These are phyloP conservation scores for Lordiphosa collinella DNA, from an alignment of 1,140 invertebrate genomes.

Conservation along the genomic window DNA sequence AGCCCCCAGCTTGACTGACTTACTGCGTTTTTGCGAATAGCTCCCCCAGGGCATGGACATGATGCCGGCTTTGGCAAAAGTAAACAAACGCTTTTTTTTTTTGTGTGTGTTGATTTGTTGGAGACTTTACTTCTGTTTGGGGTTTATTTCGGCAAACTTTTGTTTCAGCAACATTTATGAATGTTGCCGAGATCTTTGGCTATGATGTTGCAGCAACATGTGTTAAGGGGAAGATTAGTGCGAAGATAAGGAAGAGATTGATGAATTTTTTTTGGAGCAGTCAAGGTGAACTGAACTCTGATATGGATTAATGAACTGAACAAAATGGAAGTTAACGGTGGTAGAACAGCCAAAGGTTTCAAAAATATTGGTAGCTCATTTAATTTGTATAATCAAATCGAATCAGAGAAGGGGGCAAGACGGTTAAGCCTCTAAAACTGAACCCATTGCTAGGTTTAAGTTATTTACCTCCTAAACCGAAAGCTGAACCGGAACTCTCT, in stretches of 20 bases:
- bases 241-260: constrained; percentile 32
- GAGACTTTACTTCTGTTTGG: constrained; percentile 54
- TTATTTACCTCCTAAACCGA: no score
- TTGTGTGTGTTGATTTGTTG: constrained; percentile 28
- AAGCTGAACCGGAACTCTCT: no score
- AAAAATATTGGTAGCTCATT: no score
- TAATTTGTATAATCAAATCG: no score
- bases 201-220: constrained; percentile 7
- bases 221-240: background rate
- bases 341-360: no score
- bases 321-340: no score
- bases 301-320: no score
- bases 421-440: no score
- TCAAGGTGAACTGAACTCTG: background rate
- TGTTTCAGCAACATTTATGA: constrained; percentile 52
- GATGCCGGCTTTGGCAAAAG: constrained; percentile 62
- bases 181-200: constrained; percentile 32
- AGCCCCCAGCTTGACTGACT: constrained; percentile 41
- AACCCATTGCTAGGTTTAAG: no score
- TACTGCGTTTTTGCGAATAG: constrained; percentile 37
- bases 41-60: constrained; percentile 38
- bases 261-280: background rate
- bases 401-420: no score
- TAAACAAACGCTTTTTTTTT: constrained; percentile 69
- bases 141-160: constrained; percentile 14